Evolutionary conservation across 64 coral and sea anemone species (phyloP).

Genomic region (Pocillopora damicornis): DNA sequence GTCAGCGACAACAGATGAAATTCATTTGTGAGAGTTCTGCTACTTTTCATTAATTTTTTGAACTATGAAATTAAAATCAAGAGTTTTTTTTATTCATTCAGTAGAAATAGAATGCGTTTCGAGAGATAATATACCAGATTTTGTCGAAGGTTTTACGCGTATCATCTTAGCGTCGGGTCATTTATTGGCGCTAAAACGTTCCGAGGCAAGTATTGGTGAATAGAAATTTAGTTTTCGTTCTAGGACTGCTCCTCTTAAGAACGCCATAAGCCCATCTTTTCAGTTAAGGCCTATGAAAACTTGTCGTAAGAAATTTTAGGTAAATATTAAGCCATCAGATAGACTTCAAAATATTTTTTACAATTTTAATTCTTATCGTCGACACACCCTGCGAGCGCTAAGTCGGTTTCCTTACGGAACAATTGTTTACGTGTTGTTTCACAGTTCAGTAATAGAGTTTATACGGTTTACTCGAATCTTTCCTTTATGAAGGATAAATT

Average conservation of each 20-base stretch:
- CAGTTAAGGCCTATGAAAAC: not conserved
- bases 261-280: not conserved
- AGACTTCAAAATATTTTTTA: not conserved
- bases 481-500: not conserved
- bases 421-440: slow-evolving; percentile 5
- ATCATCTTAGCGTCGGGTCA: slow-evolving; percentile 5
- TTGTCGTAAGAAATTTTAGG: not conserved
- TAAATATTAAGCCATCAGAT: not conserved
- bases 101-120: not conserved
- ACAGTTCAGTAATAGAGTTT: not conserved
- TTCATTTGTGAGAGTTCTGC: not conserved
- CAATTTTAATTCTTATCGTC: slow-evolving; percentile 9
- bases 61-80: not conserved
- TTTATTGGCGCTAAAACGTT: not conserved
- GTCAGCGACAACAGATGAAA: not conserved
- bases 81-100: not conserved
- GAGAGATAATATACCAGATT: not conserved
- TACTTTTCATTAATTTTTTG: not conserved
- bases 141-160: slow-evolving; percentile 14
- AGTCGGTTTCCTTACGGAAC: not conserved
- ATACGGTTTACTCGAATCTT: not conserved
- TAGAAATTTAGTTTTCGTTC: not conserved
- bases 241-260: not conserved
- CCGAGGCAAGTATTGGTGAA: not conserved
- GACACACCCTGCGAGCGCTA: slow-evolving; percentile 26